Conservation (phyloP, 2,797 vertebrate species). For the Lemur catta region DNA sequence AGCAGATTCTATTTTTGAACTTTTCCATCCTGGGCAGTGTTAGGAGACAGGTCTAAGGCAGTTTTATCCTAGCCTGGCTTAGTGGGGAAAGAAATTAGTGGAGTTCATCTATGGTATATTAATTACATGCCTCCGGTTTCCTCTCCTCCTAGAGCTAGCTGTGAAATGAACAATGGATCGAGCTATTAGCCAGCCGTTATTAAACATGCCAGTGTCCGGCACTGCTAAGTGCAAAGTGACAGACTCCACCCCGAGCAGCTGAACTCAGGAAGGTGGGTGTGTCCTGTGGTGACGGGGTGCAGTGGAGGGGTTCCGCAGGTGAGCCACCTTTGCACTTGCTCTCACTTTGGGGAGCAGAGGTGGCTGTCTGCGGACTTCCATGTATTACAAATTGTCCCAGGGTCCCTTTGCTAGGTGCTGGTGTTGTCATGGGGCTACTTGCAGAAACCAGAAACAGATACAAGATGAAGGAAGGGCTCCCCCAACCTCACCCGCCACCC, state of each 20-base stretch:
- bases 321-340: neutral
- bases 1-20: neutral
- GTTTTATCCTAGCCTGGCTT: neutral
- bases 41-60: neutral
- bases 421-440: constrained; percentile 41
- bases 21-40: neutral
- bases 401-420: neutral
- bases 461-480: constrained; percentile 54
- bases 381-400: neutral
- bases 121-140: neutral
- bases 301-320: fast-evolving
- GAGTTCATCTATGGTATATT: neutral
- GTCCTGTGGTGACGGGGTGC: fast-evolving
- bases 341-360: neutral
- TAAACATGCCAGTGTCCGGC: fast-evolving
- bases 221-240: neutral
- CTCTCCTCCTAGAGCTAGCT: neutral
- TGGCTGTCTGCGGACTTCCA: neutral
- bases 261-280: neutral
- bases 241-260: neutral
- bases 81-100: neutral
- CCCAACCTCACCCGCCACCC: neutral
- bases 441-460: constrained; percentile 50
- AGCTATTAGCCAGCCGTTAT: neutral
- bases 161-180: neutral